These are phyloP conservation scores for Dione vanillae DNA, from an alignment of 2,888 invertebrate species.

Conservation along the genomic window DNA sequence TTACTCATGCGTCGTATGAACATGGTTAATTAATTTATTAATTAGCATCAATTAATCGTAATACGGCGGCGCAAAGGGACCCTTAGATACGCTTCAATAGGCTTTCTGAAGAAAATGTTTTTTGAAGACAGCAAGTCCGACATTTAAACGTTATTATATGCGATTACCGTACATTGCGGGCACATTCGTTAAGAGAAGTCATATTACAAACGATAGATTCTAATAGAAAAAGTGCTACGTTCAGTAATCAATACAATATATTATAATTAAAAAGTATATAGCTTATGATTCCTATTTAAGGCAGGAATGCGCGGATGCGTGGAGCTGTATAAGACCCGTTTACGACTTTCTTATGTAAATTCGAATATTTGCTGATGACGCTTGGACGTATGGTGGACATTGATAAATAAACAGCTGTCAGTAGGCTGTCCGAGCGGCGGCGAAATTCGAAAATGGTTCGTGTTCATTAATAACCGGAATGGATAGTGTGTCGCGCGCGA, in stretches of 20 bases:
- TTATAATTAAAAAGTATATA: constrained; percentile 50
- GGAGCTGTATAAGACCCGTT: constrained; percentile 45
- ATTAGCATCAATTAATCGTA: constrained; percentile 81
- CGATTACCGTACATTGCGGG: constrained; percentile 60
- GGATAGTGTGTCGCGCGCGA: constrained; percentile 64
- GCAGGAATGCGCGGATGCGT: constrained; percentile 52
- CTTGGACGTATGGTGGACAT: constrained; percentile 61
- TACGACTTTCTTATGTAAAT: constrained; percentile 59
- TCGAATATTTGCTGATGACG: constrained; percentile 67
- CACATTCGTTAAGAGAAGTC: constrained; percentile 54
- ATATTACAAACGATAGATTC: constrained; percentile 40
- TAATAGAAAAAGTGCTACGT: constrained; percentile 29
- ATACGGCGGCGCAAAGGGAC: constrained; percentile 62
- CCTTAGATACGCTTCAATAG: constrained; percentile 65
- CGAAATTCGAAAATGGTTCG: constrained; percentile 67
- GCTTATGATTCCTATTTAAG: constrained; percentile 61
- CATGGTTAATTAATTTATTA: constrained; percentile 82
- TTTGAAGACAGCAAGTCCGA: constrained; percentile 61
- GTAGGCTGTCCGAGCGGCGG: constrained; percentile 63
- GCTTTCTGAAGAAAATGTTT: constrained; percentile 69
- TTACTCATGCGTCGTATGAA: constrained; percentile 73
- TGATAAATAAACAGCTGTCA: constrained; percentile 78
- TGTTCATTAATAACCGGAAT: constrained; percentile 76
- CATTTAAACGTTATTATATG: constrained; percentile 57
- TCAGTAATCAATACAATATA: constrained; percentile 53